These are phyloP conservation scores for Neogale vison DNA, from an alignment of 2,113 vertebrate species.

Conservation along the genomic window DNA sequence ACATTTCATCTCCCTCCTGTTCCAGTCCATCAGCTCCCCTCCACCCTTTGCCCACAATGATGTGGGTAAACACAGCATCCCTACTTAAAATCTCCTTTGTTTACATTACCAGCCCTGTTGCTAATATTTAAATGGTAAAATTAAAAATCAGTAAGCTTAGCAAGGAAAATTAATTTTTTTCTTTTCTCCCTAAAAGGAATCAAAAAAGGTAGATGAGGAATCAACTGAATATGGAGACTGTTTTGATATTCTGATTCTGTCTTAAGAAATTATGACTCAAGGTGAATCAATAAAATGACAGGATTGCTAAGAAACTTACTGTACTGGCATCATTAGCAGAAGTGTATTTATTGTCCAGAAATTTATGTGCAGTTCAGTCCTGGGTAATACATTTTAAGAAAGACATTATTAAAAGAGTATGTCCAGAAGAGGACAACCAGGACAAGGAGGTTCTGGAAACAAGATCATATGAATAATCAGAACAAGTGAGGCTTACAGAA, in stretches of 20 bases:
- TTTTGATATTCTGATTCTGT: constrained; percentile 31
- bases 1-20: neutral
- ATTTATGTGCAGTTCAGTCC: neutral
- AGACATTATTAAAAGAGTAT: neutral
- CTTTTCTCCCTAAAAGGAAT: constrained; percentile 35
- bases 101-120: neutral
- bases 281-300: neutral
- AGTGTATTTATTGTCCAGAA: neutral
- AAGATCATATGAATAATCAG: neutral
- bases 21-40: neutral
- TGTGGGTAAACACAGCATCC: neutral
- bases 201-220: neutral
- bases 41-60: neutral
- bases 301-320: constrained; percentile 3
- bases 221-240: neutral
- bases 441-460: neutral
- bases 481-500: neutral
- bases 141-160: constrained; percentile 48
- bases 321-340: neutral
- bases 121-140: constrained; percentile 49
- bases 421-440: neutral
- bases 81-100: neutral
- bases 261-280: constrained; percentile 41
- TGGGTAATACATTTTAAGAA: constrained; percentile 23
- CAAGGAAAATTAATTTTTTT: constrained; percentile 38